Conservation (phyloP, 1,140 invertebrate genomes). For the Lepidotrigona ventralis region DNA sequence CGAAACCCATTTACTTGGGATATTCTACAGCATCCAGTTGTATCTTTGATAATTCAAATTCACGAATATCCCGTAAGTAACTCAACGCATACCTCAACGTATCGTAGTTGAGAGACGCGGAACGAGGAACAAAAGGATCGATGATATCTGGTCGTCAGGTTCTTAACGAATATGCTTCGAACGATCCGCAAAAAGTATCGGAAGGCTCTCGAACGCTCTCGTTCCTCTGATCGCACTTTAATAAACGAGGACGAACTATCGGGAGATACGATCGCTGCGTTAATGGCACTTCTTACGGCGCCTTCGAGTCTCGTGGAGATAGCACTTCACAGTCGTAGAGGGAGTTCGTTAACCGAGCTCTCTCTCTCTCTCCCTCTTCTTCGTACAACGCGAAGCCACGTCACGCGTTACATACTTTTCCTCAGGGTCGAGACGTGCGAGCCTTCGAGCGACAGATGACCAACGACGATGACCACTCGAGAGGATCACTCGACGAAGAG, state of each 20-base stretch:
- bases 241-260: conserved; percentile 62
- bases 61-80: neutral
- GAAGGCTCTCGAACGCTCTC: neutral
- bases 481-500: conserved; percentile 57
- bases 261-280: conserved; percentile 54
- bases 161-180: conserved; percentile 13
- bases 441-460: conserved; percentile 24
- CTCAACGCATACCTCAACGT: too few relatives aligned
- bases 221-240: conserved; percentile 52
- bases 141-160: conserved; percentile 39
- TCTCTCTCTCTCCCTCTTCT: too few relatives aligned
- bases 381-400: too few relatives aligned
- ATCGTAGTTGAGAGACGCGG: neutral
- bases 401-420: conserved; percentile 2
- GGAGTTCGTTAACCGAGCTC: conserved; percentile 58
- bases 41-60: neutral
- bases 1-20: neutral
- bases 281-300: conserved; percentile 60
- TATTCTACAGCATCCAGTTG: neutral
- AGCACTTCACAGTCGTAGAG: conserved; percentile 58
- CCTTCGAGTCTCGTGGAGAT: conserved; percentile 52
- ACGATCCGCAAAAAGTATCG: conserved; percentile 26
- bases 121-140: conserved; percentile 42
- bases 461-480: conserved; percentile 20
- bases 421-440: conserved; percentile 26